Percentiles rank a stretch among this genome's conserved stretches.
Evolutionary conservation across 2,797 vertebrate genomes (phyloP).

Genomic region (Cyclopterus lumpus): DNA sequence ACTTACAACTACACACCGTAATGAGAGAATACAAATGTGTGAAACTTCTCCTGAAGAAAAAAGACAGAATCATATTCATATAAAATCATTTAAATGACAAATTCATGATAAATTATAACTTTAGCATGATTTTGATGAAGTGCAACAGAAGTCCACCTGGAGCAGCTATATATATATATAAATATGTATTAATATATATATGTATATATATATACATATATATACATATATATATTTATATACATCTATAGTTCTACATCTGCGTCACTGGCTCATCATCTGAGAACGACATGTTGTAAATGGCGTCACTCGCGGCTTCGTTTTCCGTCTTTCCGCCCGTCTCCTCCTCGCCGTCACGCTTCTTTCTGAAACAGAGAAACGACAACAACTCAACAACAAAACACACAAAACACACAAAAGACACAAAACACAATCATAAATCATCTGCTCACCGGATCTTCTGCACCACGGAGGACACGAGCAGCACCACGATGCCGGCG

Average conservation of each 20-base stretch:
- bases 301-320: slow-evolving; percentile 20
- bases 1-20: no score
- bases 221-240: no score
- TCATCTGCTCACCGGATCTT: slow-evolving; percentile 65
- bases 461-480: slow-evolving; percentile 56
- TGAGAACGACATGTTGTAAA: slow-evolving; percentile 67
- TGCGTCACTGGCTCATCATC: slow-evolving; percentile 72
- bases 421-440: background rate
- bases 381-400: background rate
- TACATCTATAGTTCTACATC: slow-evolving; percentile 61
- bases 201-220: no score
- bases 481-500: slow-evolving; percentile 66
- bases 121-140: slow-evolving; percentile 12
- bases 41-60: background rate
- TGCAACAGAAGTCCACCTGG: background rate
- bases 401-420: background rate
- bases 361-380: slow-evolving; percentile 39
- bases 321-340: slow-evolving; percentile 47
- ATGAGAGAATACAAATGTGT: background rate
- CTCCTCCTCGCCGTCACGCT: slow-evolving; percentile 30
- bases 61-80: no score
- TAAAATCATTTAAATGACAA: background rate
- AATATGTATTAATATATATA: no score
- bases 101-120: background rate
- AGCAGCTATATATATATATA: no score